Base-by-base conservation (phyloP, 2,888 invertebrate genomes). In the Allacma fusca region DNA sequence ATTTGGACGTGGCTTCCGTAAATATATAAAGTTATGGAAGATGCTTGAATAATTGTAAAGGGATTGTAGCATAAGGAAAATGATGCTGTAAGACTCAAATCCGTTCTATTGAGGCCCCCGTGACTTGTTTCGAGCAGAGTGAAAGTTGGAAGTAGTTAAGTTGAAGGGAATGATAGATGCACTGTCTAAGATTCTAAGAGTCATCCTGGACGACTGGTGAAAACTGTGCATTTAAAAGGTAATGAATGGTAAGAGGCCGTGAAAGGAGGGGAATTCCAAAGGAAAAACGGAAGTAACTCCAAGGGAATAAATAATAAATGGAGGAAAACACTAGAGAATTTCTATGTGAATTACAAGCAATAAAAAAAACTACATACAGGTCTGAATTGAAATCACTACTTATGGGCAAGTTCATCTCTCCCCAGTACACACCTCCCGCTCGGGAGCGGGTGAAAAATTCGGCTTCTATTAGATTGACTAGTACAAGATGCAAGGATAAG, bases 261-360 rank as follows among this genome's bases (percentile, higher is more conserved):
- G 62, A 59, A 59, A 24, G 24, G 62, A 62, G 23, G 62, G 24
- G 24, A 62, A 62, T 24, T 2, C 34, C 2, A 12, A 24, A 62
- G 62, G 62, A 26, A 62, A 62, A 67, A 67, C 65, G 77, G 77
- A 77, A 77, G 77, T 72, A 57, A 16, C 9, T 59, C 34, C 64
- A 67, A 64, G 65, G 77, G 77, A 68, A 77, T 77, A 77, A 77
- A 77, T 77, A 77, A 71, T 67, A 68, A 72, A 72, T 44, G 43
- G 29, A 72, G 67, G 72, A 40, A 29, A 65, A 65, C 68, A 68
- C 40, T 7, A 34, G 34, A 21, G 40, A 34, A 67, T 67, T 62
- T 23, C 26, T 26, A 68, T 68, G 68, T 68, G 68, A 68, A 68
- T 29, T 21, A 68, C 68, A 68, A 40, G 43, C 40, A 68, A 29